A percentile compares a stretch with the other conserved stretches of the same genome.
These are phyloP conservation scores for Archegozetes longisetosus DNA, from an alignment of 1,140 invertebrate species.

Conservation along the genomic window DNA sequence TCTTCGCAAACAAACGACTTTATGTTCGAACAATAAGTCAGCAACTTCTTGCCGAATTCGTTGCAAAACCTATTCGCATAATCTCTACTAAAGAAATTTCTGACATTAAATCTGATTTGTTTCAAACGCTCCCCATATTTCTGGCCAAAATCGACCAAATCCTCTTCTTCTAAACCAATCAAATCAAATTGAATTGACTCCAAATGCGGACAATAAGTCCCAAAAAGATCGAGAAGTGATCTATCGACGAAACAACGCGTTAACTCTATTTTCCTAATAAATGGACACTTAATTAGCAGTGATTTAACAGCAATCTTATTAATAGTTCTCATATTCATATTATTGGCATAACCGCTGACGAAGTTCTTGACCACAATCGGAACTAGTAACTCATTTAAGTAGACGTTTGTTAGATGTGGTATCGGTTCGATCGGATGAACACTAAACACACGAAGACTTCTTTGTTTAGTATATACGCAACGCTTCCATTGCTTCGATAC, in stretches of 20 bases:
- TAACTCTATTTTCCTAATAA: neutral
- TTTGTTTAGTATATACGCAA: neutral
- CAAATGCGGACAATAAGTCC: neutral
- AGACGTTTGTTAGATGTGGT: neutral
- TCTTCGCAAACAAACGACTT: neutral
- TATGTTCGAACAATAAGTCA: neutral
- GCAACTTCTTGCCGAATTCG: neutral
- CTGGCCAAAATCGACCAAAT: neutral
- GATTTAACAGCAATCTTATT: neutral
- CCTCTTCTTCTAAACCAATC: neutral
- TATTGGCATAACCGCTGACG: neutral
- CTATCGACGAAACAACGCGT: neutral
- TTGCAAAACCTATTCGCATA: neutral
- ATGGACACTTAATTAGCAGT: neutral
- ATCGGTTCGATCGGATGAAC: neutral
- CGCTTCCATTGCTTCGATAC: neutral
- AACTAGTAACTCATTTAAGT: neutral
- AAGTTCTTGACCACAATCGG: neutral
- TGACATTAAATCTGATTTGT: neutral
- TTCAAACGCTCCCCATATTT: neutral
- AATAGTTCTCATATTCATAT: neutral
- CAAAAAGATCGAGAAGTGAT: neutral
- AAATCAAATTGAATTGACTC: neutral
- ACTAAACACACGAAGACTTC: neutral
- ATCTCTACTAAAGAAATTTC: neutral